These are phyloP conservation scores for Strongylocentrotus purpuratus DNA, from an alignment of 35 echinoderm and acorn worm genomes.

Conservation along the genomic window DNA sequence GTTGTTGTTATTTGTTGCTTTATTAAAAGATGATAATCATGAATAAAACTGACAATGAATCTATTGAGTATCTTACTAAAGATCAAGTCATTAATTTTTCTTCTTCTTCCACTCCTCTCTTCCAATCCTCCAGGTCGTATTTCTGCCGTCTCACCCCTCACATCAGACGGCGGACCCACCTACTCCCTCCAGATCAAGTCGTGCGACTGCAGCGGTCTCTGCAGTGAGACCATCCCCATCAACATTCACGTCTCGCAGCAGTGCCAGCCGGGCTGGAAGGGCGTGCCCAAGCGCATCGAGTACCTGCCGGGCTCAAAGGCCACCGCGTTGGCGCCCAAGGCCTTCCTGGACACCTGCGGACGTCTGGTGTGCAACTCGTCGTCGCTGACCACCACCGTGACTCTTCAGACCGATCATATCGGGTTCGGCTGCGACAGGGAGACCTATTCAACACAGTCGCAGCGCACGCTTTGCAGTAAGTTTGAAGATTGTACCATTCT, in stretches of 20 bases:
- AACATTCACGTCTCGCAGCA: conserved; percentile 55
- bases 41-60: no score
- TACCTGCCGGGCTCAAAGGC: conserved; percentile 54
- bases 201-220: conserved; percentile 60
- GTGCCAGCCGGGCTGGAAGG: conserved; percentile 73
- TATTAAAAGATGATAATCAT: no score
- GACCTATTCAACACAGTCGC: conserved; percentile 79
- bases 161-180: conserved; percentile 18
- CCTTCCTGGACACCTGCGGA: conserved; percentile 82
- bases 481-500: not conserved
- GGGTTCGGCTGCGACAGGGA: conserved; percentile 95
- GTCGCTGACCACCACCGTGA: conserved; percentile 62
- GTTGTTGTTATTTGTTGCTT: no score
- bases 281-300: conserved; percentile 79
- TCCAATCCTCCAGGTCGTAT: conserved; percentile 61
- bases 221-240: conserved; percentile 47
- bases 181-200: conserved; percentile 54
- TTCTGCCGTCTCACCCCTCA: conserved; percentile 41
- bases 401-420: conserved; percentile 81
- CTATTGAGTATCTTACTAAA: no score
- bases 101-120: not conserved
- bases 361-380: conserved; percentile 73
- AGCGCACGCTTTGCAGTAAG: conserved; percentile 87
- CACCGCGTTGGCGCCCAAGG: conserved; percentile 63
- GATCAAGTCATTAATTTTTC: not conserved